Percentiles rank a stretch among this genome's conserved stretches.
Evolutionary conservation across 2,113 vertebrate genomes (phyloP).

Genomic region (Cochlearius cochlearius): DNA sequence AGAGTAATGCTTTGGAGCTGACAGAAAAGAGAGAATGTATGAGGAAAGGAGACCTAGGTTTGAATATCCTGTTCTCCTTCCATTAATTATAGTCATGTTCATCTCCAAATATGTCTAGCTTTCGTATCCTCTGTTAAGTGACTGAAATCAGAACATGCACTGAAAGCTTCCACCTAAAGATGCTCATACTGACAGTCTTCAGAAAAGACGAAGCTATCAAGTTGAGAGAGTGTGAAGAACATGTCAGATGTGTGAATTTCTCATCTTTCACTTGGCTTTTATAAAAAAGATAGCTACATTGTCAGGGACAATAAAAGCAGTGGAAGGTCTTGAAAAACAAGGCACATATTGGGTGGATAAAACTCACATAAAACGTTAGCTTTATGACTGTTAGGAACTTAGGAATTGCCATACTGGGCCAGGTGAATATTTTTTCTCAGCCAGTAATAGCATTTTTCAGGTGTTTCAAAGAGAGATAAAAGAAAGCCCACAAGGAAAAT

Average conservation of each 20-base stretch:
- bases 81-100: neutral
- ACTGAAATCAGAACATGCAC: neutral
- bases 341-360: neutral
- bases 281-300: neutral
- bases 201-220: slow-evolving; percentile 7
- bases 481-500: neutral
- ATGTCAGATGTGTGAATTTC: neutral
- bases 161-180: neutral
- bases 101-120: neutral
- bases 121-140: neutral
- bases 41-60: neutral
- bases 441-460: neutral
- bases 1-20: neutral
- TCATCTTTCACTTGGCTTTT: neutral
- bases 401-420: neutral
- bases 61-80: neutral
- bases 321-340: neutral
- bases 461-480: neutral
- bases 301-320: neutral
- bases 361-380: neutral
- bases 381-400: neutral
- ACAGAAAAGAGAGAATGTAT: neutral
- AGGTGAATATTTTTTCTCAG: neutral
- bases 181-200: neutral
- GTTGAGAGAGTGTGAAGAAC: neutral